Evolutionary conservation across 1,140 invertebrate species (phyloP), one percentile per base, ranked within the genome.

Genomic region (Callitettix versicolor): DNA sequence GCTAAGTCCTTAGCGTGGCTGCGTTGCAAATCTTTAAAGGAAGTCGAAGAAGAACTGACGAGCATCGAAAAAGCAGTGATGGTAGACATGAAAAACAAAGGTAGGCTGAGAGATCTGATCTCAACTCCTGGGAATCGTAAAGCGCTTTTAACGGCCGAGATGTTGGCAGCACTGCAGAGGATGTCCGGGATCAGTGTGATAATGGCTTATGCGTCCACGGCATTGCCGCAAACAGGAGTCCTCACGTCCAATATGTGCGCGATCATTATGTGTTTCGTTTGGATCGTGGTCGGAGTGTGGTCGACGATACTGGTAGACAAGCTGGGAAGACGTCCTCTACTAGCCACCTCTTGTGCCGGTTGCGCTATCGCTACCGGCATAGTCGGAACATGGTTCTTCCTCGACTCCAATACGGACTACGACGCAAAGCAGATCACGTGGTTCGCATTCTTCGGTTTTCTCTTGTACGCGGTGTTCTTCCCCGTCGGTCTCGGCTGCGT

Each of bases 171-270:
- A 4, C 81, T 85, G 20, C 85, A 90, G 66, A 84, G 88, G 64
- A 73, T 88, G 30, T 84, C 79, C 49, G 84, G 86, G 1, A 80
- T 86, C n/a, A 83, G 83, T 47, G 82, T 81, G 1, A 73, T 90
- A 17, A 79, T 82, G 60, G 81, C 83, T 24, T 88, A 88, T 63
- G 76, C 83, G 17, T 81, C 86, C 54, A 78, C 79, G 40, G 87
- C 91, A 59, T 79, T 91, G 58, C 75, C 76, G 12, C 68, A 73
- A 36, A 76, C 76, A 15, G 73, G 75, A 2, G 69, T 64, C 0
- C 64, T 80, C 24, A 64, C 67, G 2, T 68, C 75, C 6, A 68
- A 74, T 38, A 68, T 71, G 41, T 67, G 76, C 12, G 77, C 84
- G 22, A 82, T 88, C 36, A 68, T 86, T 21, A 75, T 86, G 55